Base-by-base conservation (phyloP, 2,888 invertebrate species). In the Sphecodes monilicornis region DNA sequence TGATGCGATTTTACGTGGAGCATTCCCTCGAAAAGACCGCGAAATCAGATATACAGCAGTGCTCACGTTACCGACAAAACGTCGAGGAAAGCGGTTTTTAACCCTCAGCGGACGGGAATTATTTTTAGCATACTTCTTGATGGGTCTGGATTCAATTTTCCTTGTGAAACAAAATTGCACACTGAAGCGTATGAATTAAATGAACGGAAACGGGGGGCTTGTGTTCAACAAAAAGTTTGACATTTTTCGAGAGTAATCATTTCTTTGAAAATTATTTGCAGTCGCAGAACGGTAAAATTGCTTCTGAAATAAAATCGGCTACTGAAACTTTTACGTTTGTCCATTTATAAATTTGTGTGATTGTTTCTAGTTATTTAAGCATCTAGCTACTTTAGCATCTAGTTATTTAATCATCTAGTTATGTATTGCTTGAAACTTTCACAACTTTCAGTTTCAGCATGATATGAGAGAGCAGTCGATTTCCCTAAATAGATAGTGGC, bases 1-100 rank as follows among this genome's bases (percentile, higher is more conserved):
- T n/a, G 66, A 66, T 82, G 88, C 90, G 88, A 90, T 88, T 90
- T 85, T 88, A 86, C 88, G 82, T 87, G 80, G 72, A 84, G 39
- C 84, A 74, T 76, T 84, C 82, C 78, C 86, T 32, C 22, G 69
- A 84, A 78, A 78, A 76, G 78, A 72, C 36, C 68, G 36, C 68
- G 39, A 36, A 54, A 80, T 70, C 64, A 41, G 83, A 82, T 86
- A 89, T 83, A 85, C 82, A 72, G 84, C 77, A 22, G 6, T 18
- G 46, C 22, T 50, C 22, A 22, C 18, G 50, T 50, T 50, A 22
- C 22, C 50, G 8, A 22, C 8, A 50, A 50, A 22, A 18, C 50
- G 22, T 22, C 22, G 22, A 10, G 22, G 18, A 50, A 50, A 36
- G 5, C 36, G 36, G 5, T 41, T 41, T 41, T 13, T 0, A 41